Evolutionary conservation across 1,140 invertebrate species (phyloP), one percentile per base, ranked within the genome.

Genomic region (Trissolcus basalis): DNA sequence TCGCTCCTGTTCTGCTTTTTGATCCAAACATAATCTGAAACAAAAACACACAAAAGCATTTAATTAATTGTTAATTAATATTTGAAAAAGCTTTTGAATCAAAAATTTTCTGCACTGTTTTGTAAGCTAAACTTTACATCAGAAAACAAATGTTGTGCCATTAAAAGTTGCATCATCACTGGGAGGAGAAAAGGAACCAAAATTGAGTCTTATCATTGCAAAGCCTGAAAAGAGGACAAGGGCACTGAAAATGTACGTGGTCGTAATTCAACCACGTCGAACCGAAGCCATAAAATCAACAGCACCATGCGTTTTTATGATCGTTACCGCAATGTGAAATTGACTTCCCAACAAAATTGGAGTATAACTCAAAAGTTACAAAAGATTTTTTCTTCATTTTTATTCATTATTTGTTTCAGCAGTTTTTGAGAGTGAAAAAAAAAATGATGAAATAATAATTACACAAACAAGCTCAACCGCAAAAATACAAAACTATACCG

Each of bases 1-100:
- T 7, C 82, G 81, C 4, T 86, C 86, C 15, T 84, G 79, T 5
- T 87, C 86, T 2, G 81, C 77, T 15, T 81, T 84, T 41, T 86
- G 82, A 16, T 87, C 84, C 35, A 85, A 10, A 61, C 78, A 82
- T 53, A 86, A 59, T 61, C 86, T 88, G 51, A 13, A 50, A 44
- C 14, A 14, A 54, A 54, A 39, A n/a, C n/a, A n/a, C n/a, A n/a
- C n/a, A 39, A 14, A 14, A 10, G 12, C 36, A 39, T 54, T 54
- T 7, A 13, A 41, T 41, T n/a, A n/a, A n/a, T n/a, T n/a, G n/a
- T 13, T n/a, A 41, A 41, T 8, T 19, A 19, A 27, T 45, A 13
- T 1, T 12, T 45, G n/a, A 7, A 33, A 58, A 27, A 27, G 6
- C 2, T 1, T 27, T 27, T 27, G 19, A 27, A 27, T 27, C 1